Conservation (phyloP, 2,113 vertebrate species). For the Myotis davidii region DNA sequence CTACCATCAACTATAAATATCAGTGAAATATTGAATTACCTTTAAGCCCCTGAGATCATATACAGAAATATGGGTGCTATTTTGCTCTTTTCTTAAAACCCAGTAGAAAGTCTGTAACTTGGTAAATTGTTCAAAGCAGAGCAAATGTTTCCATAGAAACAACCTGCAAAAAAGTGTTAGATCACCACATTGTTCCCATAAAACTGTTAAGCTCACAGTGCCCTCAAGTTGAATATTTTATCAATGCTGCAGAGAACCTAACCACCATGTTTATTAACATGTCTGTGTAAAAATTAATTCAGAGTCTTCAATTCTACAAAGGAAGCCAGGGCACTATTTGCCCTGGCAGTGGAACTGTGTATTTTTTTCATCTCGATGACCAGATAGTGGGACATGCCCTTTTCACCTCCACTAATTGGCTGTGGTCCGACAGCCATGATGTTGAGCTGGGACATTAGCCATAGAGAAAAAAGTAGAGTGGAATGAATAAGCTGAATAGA, state of each 20-base stretch:
- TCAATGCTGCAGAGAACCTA: not conserved
- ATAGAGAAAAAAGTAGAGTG: not conserved
- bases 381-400: not conserved
- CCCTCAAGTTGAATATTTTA: not conserved
- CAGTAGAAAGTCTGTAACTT: not conserved
- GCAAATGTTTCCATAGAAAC: not conserved
- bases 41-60: not conserved
- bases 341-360: not conserved
- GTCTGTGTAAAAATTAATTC: not conserved
- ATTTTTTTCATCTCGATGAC: not conserved
- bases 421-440: not conserved
- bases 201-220: not conserved
- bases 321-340: not conserved
- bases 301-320: not conserved
- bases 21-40: not conserved
- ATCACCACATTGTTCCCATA: not conserved
- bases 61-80: not conserved
- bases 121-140: not conserved
- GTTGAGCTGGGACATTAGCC: not conserved
- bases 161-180: not conserved
- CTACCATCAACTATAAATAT: slow-evolving; percentile 37
- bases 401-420: not conserved
- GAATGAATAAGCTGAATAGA: not conserved
- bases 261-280: not conserved
- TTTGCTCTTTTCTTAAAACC: not conserved